Evolutionary conservation across 2,888 invertebrate species (phyloP), one percentile per base, ranked within the genome.

Genomic region (Drosophila kanekoi): DNA sequence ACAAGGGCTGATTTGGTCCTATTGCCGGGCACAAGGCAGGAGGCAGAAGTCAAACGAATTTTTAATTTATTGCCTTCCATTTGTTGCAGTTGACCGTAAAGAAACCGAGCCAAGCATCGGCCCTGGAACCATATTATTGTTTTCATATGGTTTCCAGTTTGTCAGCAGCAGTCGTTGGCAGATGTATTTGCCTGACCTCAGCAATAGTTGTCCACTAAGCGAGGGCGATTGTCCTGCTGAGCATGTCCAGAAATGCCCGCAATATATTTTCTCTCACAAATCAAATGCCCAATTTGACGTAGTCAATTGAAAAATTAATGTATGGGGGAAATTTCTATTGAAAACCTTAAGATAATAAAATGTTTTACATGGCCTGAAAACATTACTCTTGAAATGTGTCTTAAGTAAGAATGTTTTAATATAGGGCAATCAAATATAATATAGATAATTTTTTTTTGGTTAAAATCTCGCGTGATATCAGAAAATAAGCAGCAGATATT

Each of bases 11-110:
- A n/a, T 33, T 18, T 57, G 65, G 64, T 65, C 72, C 62, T 61
- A 47, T 45, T 62, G 65, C 77, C 58, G 64, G 8, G 28, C 28
- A 28, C 2, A 1, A 23, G 23, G 79, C 89, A 72, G 87, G 75
- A 89, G 79, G 66, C 84, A 83, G 89, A 86, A 86, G 88, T 86
- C 86, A 88, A 86, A 83, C 86, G 89, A 86, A 86, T 86, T 83
- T 86, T 84, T 86, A 86, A 86, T 86, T 86, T 86, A 86, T 88
- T 62, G 74, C 70, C 59, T 33, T 71, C 60, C 83, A 85, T 89
- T 88, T 71, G 70, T 79, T 84, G 89, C 85, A 86, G 77, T 88
- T 80, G 80, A 88, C 75, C 86, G 63, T 80, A 70, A 86, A 72
- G 71, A 76, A 69, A 71, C 13, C 53, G 14, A 60, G 32, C 52